Conservation (phyloP, 2,797 vertebrate species). For the Borostomias antarcticus region DNA sequence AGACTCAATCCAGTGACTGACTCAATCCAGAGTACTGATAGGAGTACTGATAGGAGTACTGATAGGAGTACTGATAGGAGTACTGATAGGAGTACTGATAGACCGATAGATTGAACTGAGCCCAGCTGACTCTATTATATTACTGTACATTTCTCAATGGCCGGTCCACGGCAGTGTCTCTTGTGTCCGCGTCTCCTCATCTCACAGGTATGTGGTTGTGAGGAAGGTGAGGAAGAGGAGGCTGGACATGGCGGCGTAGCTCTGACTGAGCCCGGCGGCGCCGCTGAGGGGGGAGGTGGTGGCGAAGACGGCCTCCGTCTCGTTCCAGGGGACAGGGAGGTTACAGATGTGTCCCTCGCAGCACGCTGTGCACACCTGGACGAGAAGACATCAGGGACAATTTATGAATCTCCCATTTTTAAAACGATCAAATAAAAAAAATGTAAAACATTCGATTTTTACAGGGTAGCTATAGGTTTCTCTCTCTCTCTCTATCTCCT, state of each 20-base stretch:
- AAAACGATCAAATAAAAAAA: no score
- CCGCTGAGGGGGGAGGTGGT: slow-evolving; percentile 78
- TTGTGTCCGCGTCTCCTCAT: neutral
- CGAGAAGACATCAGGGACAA: neutral
- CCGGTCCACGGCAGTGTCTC: no score
- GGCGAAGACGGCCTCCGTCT: slow-evolving; percentile 80
- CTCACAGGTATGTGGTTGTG: slow-evolving; percentile 39
- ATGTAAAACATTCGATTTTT: no score
- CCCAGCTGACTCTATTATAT: neutral
- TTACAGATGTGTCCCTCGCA: slow-evolving; percentile 92
- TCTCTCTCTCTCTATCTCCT: no score
- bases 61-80: no score
- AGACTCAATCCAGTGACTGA: no score
- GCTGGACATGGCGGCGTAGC: slow-evolving; percentile 25
- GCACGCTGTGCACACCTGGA: slow-evolving; percentile 85
- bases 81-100: no score
- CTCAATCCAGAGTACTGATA: no score
- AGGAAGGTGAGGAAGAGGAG: slow-evolving; percentile 30
- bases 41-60: no score
- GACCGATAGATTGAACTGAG: neutral
- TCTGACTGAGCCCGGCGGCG: slow-evolving; percentile 33
- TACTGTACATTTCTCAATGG: no score
- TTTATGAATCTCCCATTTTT: neutral
- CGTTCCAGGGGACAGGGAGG: slow-evolving; percentile 79
- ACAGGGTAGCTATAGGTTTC: no score